Conservation (phyloP, 2,797 vertebrate genomes). For the Sebastes hubbsi region DNA sequence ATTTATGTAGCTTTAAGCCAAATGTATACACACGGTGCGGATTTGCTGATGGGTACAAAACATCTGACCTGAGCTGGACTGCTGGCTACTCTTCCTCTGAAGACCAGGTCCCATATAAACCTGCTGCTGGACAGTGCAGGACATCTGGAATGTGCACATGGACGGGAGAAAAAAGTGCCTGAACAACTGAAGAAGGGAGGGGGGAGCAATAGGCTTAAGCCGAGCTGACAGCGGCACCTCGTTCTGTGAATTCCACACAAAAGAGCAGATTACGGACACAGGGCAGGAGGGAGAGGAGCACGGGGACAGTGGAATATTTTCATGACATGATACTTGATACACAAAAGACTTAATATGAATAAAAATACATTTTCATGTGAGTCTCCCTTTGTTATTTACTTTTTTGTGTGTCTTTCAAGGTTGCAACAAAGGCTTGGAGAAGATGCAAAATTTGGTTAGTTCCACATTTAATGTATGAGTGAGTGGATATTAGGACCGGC, state of each 20-base stretch:
- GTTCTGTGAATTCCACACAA: constrained; percentile 68
- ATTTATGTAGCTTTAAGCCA: constrained; percentile 63
- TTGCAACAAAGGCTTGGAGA: neutral
- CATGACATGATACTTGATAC: constrained; percentile 73
- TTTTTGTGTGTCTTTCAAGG: neutral
- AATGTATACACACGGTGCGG: constrained; percentile 39
- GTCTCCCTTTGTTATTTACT: constrained; percentile 20
- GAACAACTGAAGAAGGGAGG: constrained; percentile 45
- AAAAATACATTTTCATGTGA: constrained; percentile 67
- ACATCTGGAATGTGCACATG: constrained; percentile 67
- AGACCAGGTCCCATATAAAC: constrained; percentile 48
- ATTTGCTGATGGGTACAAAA: constrained; percentile 51
- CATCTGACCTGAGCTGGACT: constrained; percentile 14
- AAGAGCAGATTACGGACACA: constrained; percentile 54
- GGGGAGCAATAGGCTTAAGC: constrained; percentile 69
- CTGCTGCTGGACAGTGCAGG: constrained; percentile 72
- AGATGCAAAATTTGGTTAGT: neutral
- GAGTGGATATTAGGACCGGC: neutral
- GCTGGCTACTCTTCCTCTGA: constrained; percentile 29
- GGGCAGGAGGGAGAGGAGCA: constrained; percentile 18
- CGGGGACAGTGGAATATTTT: constrained; percentile 63
- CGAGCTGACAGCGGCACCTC: constrained; percentile 65
- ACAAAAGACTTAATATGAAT: constrained; percentile 60
- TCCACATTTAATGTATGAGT: neutral
- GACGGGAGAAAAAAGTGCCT: constrained; percentile 50